Evolutionary conservation across 2,888 invertebrate genomes (phyloP).

Genomic region (Pelosia muscerda): DNA sequence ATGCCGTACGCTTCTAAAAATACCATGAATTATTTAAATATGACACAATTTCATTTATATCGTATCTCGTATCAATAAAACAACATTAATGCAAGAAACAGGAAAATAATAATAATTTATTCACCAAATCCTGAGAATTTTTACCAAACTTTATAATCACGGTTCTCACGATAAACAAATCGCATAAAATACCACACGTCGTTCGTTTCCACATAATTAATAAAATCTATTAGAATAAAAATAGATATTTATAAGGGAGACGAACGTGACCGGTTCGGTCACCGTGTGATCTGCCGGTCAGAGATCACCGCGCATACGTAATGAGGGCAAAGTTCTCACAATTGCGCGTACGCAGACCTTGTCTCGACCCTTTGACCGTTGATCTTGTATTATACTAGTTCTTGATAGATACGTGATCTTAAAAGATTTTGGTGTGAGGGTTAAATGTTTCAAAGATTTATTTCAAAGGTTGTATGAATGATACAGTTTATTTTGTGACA

Average conservation of each 20-base stretch:
- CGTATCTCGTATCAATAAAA: not conserved
- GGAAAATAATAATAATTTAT: not conserved
- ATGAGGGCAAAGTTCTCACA: constrained; percentile 67
- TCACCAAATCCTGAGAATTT: constrained; percentile 28
- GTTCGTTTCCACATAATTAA: constrained; percentile 63
- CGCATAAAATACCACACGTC: constrained; percentile 39
- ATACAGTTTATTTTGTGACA: not conserved
- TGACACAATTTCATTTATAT: not conserved
- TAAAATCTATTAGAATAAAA: constrained; percentile 68
- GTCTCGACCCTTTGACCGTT: constrained; percentile 72
- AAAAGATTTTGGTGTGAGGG: constrained; percentile 12
- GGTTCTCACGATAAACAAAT: constrained; percentile 36
- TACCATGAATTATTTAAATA: not conserved
- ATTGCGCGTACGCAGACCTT: constrained; percentile 74
- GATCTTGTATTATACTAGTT: constrained; percentile 66
- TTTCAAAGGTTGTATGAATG: constrained; percentile 20
- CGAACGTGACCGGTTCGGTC: constrained; percentile 71
- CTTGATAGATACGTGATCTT: constrained; percentile 35
- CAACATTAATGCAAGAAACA: constrained; percentile 1
- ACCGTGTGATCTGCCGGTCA: constrained; percentile 72
- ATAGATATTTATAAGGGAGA: constrained; percentile 65
- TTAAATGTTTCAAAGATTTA: constrained; percentile 16
- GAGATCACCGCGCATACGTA: constrained; percentile 63
- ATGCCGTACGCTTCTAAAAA: too few relatives aligned
- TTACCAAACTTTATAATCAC: constrained; percentile 27